Conservation (phyloP, 2,797 vertebrate species). For the Podarcis lilfordi region DNA sequence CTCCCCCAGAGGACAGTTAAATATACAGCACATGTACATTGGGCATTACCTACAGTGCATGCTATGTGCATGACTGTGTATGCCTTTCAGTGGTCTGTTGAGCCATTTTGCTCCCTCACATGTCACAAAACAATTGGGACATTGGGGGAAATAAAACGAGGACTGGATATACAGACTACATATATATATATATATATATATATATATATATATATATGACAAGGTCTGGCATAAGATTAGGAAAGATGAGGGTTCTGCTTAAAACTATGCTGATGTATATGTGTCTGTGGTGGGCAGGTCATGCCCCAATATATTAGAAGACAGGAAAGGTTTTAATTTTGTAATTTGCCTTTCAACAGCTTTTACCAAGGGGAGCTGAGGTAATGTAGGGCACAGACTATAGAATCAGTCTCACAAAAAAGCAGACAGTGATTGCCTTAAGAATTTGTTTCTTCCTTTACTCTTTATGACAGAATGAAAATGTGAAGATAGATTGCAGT, state of each 20-base stretch:
- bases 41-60: background rate
- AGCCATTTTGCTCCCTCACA: background rate
- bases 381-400: background rate
- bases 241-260: background rate
- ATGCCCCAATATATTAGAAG: background rate
- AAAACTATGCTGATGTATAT: background rate
- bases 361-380: background rate
- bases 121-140: background rate
- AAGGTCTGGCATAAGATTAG: background rate
- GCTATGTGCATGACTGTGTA: background rate
- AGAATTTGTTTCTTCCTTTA: conserved; percentile 1
- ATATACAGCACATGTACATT: background rate
- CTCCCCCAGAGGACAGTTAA: background rate
- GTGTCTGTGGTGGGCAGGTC: background rate
- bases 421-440: background rate
- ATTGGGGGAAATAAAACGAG: background rate
- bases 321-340: conserved; percentile 1
- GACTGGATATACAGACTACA: background rate
- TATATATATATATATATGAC: background rate
- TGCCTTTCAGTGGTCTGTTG: background rate
- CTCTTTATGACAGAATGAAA: background rate
- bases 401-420: background rate
- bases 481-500: conserved; percentile 28
- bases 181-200: too few species aligned
- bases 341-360: background rate